Conservation (phyloP, 2,113 vertebrate genomes). For the Corynorhinus townsendii region DNA sequence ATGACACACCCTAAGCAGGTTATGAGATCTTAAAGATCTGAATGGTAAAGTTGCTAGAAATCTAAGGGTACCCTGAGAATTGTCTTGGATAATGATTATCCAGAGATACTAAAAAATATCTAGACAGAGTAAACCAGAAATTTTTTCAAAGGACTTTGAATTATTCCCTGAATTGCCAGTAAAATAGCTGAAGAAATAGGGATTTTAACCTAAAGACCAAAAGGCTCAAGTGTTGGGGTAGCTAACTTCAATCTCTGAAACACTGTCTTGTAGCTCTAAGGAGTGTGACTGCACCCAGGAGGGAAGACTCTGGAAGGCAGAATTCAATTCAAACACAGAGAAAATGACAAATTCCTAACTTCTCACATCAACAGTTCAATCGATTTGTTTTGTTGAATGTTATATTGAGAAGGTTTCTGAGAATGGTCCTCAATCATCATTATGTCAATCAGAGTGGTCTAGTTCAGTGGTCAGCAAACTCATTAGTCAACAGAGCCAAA, state of each 20-base stretch:
- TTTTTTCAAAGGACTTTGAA: neutral
- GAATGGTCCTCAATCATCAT: neutral
- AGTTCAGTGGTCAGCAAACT: no score
- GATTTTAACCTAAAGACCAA: neutral
- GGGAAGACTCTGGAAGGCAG: neutral
- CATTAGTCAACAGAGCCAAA: no score
- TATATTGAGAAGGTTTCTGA: neutral
- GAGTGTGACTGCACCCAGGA: neutral
- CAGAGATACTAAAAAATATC: neutral
- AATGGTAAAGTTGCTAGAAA: neutral
- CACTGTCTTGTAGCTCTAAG: neutral
- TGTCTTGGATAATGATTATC: neutral
- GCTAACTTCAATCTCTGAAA: neutral
- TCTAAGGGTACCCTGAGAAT: neutral
- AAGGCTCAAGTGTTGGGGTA: neutral
- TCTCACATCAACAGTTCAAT: neutral
- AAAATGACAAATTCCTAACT: neutral
- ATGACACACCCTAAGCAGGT: neutral
- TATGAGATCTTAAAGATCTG: neutral
- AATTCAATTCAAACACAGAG: neutral
- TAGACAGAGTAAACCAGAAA: neutral
- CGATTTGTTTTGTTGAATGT: neutral
- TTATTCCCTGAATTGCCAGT: neutral
- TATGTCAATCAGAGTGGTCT: neutral
- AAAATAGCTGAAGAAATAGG: neutral